Conservation (phyloP, 1,140 invertebrate genomes). For the Oreohelix idahoensis region DNA sequence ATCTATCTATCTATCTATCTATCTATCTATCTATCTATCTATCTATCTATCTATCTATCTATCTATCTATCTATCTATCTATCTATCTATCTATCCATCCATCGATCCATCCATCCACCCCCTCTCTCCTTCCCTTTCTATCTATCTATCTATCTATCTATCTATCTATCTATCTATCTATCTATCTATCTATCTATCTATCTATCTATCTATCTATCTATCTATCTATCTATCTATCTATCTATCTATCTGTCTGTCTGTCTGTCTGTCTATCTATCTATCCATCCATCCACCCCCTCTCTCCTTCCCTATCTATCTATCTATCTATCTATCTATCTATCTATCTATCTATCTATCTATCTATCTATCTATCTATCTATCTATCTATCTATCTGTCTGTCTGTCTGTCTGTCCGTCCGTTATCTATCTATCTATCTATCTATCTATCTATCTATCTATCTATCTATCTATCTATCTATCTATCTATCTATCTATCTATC, state of each 20-base stretch:
- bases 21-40: conserved; percentile 4
- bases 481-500: background rate
- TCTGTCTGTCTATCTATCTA: too few species aligned
- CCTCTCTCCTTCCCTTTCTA: background rate
- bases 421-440: too few species aligned
- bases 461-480: background rate
- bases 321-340: background rate
- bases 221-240: background rate
- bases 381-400: too few species aligned
- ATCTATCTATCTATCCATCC: too few species aligned
- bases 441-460: background rate
- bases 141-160: background rate
- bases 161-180: background rate
- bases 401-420: too few species aligned
- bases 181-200: background rate
- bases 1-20: background rate
- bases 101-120: too few species aligned
- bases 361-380: background rate
- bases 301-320: too few species aligned
- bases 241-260: too few species aligned
- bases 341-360: background rate
- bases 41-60: background rate
- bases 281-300: too few species aligned
- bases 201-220: background rate
- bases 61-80: background rate